These are phyloP conservation scores for Thyatira batis DNA, from an alignment of 2,888 invertebrate genomes.

Conservation along the genomic window DNA sequence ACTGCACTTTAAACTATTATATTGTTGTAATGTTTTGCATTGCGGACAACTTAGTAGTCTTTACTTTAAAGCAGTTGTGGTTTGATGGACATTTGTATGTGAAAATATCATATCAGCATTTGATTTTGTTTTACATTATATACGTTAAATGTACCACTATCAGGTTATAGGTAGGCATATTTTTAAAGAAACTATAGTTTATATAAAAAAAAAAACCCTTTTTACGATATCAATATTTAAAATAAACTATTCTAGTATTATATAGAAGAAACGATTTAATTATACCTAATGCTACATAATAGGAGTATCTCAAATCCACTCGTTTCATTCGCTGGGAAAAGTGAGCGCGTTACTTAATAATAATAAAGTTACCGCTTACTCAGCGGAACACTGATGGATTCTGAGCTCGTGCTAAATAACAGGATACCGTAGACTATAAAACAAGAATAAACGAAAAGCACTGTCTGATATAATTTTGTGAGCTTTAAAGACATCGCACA, in stretches of 20 bases:
- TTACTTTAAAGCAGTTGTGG: too few species aligned
- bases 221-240: too few species aligned
- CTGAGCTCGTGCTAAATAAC: not conserved
- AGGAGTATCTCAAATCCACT: not conserved
- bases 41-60: too few species aligned
- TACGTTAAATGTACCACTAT: too few species aligned
- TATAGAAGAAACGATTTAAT: not conserved
- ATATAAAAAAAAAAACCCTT: too few species aligned
- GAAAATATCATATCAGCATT: too few species aligned
- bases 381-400: slow-evolving; percentile 1
- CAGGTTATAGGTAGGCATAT: too few species aligned
- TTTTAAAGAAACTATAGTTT: too few species aligned
- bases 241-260: not conserved
- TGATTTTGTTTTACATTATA: too few species aligned
- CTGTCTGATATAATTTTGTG: not conserved
- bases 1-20: not conserved
- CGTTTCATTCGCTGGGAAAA: not conserved
- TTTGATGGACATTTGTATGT: too few species aligned
- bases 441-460: not conserved
- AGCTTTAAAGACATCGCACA: not conserved
- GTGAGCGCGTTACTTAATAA: not conserved
- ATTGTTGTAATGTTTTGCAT: not conserved
- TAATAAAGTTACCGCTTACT: slow-evolving; percentile 1
- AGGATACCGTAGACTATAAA: slow-evolving; percentile 1
- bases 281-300: not conserved